Base-by-base conservation (phyloP, 2,797 vertebrate species). In the Leptatherina wallacei region DNA sequence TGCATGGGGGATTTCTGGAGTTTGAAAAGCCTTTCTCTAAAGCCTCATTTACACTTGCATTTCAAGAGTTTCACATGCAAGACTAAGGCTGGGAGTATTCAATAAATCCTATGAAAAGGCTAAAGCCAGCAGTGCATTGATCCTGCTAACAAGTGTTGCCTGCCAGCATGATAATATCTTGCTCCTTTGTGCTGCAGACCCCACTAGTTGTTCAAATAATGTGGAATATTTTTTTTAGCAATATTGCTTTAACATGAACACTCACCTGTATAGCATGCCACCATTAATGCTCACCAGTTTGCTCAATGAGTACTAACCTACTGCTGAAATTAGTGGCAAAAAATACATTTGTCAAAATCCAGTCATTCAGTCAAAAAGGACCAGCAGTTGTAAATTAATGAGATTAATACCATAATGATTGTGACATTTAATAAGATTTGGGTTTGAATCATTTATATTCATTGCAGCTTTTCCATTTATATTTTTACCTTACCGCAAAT, bases 71-170 rank as follows among this genome's bases (percentile, higher is more conserved):
- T 27, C 18, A 66, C 18, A 71, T 36, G 22, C 40, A 62, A 56
- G 27, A 36, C 69, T 10, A 14, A 72, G 63, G 11, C 51, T 30
- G 32, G 18, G 18, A 52, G 59, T n/a, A 49, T 56, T 78, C 58
- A 38, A 47, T 58, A 65, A 36, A 67, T 61, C 18, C 40, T 6
- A 40, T n/a, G 3, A 66, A 55, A 64, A 59, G 18, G 29, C 9
- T 18, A 42, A 73, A 27, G n/a, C 51, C 13, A 68, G 64, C 54
- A 24, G 32, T 36, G 30, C 44, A 64, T 55, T 64, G 64, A 72
- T 78, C 56, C 24, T 18, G 51, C 49, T n/a, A 64, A 68, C 59
- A 73, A 64, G 65, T 59, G 65, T 64, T 63, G 65, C 44, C 13
- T 0, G 13, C 55, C 42, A 18, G 42, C 38, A 54, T 68, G n/a